These are phyloP conservation scores for Rhinopomastus cyanomelas DNA, from an alignment of 2,113 vertebrate species.

Conservation along the genomic window DNA sequence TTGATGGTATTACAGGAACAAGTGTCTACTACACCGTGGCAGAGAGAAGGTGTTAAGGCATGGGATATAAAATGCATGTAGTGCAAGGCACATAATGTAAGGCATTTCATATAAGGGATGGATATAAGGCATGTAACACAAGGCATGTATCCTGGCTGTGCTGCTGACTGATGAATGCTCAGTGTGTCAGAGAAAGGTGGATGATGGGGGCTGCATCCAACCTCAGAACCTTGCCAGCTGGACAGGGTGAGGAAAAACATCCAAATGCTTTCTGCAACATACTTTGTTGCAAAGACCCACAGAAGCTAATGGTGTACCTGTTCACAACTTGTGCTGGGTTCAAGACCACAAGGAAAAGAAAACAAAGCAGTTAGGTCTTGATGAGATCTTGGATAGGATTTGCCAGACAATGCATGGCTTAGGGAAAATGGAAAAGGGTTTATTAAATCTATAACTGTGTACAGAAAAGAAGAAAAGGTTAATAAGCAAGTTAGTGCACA, in stretches of 20 bases:
- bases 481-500: too few relatives aligned
- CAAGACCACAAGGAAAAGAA: too few relatives aligned
- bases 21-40: not conserved
- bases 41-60: not conserved
- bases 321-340: not conserved
- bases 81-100: too few relatives aligned
- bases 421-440: too few relatives aligned
- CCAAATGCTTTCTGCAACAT: not conserved
- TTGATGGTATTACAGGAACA: not conserved
- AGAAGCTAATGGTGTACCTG: too few relatives aligned
- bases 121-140: too few relatives aligned
- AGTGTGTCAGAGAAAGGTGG: not conserved
- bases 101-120: too few relatives aligned
- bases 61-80: not conserved
- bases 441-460: too few relatives aligned
- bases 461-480: too few relatives aligned
- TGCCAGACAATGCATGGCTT: too few relatives aligned
- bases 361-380: too few relatives aligned
- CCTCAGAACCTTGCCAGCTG: not conserved
- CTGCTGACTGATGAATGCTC: accelerated
- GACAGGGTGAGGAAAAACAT: not conserved
- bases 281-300: not conserved
- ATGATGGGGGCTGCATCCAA: not conserved
- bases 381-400: too few relatives aligned
- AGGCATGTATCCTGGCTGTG: not conserved